Evolutionary conservation across 2,888 invertebrate species (phyloP), one percentile per base, ranked within the genome.

Genomic region (Euplexia lucipara): DNA sequence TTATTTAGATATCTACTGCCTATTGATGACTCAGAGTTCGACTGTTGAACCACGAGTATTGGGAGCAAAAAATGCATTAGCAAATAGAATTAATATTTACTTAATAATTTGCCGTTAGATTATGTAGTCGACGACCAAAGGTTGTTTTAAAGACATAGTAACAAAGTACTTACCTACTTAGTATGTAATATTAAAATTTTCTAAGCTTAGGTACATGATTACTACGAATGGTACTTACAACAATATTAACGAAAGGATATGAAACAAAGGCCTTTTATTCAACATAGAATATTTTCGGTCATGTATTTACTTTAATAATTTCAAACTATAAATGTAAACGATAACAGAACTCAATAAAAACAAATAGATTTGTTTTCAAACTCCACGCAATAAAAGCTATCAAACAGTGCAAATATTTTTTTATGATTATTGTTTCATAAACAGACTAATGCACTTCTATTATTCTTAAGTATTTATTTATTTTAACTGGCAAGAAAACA

Each of bases 321-420:
- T 18, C 0, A 16, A 63, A 26, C 12, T 20, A 3, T 2, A 12
- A 9, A 39, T 34, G 6, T 35, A 2, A 42, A 20, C 14, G 53
- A 48, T 60, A 67, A 45, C 37, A 20, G 2, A 42, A 22, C 16
- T 8, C n/a, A 34, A 59, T 73, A 63, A 70, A 63, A 59, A 56
- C 32, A 48, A 63, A 73, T 63, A 54, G 35, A 32, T 39, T 44
- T 63, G 58, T 73, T 70, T 54, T 52, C 30, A 62, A n/a, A 53
- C 12, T 26, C 30, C 22, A 42, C 34, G 7, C 44, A 54, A 54
- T 75, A 54, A 52, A 53, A 67, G 2, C 41, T 35, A 59, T 57
- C 34, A 70, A 44, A 30, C 22, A 30, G 35, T 26, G 22, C 58
- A 62, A 70, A 62, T 48, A 54, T 0, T 44, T 37, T n/a, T 41